Conservation (phyloP, 2,113 vertebrate species). For the Psilopsiagon aurifrons region DNA sequence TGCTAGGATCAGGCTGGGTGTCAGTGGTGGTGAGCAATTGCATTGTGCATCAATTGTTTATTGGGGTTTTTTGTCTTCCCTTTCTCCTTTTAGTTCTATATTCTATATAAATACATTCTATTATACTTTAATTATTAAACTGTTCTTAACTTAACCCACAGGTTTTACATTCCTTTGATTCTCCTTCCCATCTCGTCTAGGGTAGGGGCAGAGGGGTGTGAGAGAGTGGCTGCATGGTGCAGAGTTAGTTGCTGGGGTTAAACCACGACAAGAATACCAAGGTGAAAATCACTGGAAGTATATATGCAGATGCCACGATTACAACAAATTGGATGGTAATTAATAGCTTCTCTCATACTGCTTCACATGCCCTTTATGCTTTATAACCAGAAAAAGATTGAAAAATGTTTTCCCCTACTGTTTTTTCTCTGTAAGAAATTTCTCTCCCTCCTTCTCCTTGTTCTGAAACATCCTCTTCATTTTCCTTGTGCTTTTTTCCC, state of each 20-base stretch:
- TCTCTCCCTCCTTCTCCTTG: background rate
- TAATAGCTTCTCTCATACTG: background rate
- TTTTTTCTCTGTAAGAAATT: background rate
- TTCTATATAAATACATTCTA: background rate
- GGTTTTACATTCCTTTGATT: background rate
- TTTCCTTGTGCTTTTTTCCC: background rate
- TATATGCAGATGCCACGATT: background rate
- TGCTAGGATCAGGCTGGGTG: background rate
- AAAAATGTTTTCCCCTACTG: background rate
- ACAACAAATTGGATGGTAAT: background rate
- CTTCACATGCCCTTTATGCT: background rate
- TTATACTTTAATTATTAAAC: background rate
- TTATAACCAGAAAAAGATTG: background rate
- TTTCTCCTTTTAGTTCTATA: background rate
- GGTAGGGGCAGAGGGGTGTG: background rate
- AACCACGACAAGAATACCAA: background rate
- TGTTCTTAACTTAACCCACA: background rate
- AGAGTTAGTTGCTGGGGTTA: background rate
- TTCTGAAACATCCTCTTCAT: background rate
- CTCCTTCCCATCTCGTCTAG: background rate
- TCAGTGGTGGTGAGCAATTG: background rate
- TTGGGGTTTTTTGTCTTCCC: background rate
- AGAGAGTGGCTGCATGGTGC: background rate
- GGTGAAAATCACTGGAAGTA: background rate
- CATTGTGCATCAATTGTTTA: background rate